phyloP scores from a whole-genome alignment of 1,140 invertebrate genomes.

The Leptinotarsa undecemlineata region DNA sequence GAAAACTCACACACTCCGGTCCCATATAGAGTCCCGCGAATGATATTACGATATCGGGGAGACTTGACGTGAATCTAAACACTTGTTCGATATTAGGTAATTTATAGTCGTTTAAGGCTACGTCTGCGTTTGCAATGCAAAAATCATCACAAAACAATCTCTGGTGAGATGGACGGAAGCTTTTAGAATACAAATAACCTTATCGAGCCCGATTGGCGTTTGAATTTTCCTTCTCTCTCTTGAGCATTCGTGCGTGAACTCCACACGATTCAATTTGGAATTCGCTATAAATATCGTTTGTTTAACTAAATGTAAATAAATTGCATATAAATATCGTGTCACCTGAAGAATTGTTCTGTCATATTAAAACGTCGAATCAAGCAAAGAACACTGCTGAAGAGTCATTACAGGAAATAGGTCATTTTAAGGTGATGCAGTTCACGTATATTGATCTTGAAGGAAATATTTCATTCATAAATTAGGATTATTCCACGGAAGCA shows the following conservation, averaged over 20 bases:
- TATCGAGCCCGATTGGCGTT: slow-evolving; percentile 42
- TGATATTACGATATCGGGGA: background rate
- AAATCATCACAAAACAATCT: background rate
- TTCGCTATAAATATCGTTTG: slow-evolving; percentile 21
- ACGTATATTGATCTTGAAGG: background rate
- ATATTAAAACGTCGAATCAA: no score
- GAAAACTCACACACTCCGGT: slow-evolving; percentile 29
- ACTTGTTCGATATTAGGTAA: background rate
- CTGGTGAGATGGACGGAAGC: slow-evolving; percentile 18
- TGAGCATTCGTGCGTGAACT: slow-evolving; percentile 40
- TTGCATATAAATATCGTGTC: slow-evolving; percentile 21
- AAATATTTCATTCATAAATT: slow-evolving; percentile 6
- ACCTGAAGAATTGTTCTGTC: background rate
- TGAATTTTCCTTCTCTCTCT: slow-evolving; percentile 34
- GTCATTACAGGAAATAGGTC: background rate
- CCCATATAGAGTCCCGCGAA: slow-evolving; percentile 25
- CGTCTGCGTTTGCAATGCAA: background rate
- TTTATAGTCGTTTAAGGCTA: slow-evolving; percentile 22
- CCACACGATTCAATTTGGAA: slow-evolving; percentile 40
- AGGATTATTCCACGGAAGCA: slow-evolving; percentile 9
- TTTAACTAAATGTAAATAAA: slow-evolving; percentile 25
- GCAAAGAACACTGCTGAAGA: background rate
- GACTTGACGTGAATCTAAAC: background rate
- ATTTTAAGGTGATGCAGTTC: background rate
- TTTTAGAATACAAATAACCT: slow-evolving; percentile 42